Evolutionary conservation across 2,797 vertebrate genomes (phyloP), one percentile per base, ranked within the genome.

Genomic region (Galagoides demidoff): DNA sequence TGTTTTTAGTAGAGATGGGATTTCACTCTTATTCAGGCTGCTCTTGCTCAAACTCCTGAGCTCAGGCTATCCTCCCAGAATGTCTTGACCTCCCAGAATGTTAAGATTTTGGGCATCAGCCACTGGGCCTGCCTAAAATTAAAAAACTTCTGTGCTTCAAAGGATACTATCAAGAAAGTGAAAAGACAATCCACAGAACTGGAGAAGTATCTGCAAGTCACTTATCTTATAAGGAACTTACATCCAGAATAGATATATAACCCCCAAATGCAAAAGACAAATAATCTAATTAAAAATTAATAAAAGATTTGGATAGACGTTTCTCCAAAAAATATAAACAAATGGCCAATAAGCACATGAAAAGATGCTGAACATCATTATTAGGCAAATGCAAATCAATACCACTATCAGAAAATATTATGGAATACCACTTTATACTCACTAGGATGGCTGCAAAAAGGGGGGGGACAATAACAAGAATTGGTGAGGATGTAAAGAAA

Each of bases 181-280:
- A 68, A 81, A 87, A 68, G 61, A 92, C 12, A 68, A 61, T 16
- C 29, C 63, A 37, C 23, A 77, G 39, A 78, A 79, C 45, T 37
- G 20, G 23, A 71, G 52, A 63, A 66, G 34, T n/a, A 59, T 68
- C 20, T 61, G 39, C 31, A 93, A 92, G 83, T 82, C 45, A 64
- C 25, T 29, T 57, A 70, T 61, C 23, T 55, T 29, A 82, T 31
- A 84, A 84, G 59, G 39, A 20, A 59, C 22, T 86, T 81, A 34
- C 25, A 92, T 49, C 12, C 37, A 79, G 64, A 81, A 89, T 61
- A 85, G 11, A 55, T 31, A 85, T 17, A 63, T 5, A 39, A 61
- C 17, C 68, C 29, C 74, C 74, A 8, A 73, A 73, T 29, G 86
- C 90, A 90, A 77, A 88, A 85, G 81, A 86, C 7, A 87, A 89